phyloP scores from a whole-genome alignment of 2,888 invertebrate species.

The Psococerastis gibbosa region DNA sequence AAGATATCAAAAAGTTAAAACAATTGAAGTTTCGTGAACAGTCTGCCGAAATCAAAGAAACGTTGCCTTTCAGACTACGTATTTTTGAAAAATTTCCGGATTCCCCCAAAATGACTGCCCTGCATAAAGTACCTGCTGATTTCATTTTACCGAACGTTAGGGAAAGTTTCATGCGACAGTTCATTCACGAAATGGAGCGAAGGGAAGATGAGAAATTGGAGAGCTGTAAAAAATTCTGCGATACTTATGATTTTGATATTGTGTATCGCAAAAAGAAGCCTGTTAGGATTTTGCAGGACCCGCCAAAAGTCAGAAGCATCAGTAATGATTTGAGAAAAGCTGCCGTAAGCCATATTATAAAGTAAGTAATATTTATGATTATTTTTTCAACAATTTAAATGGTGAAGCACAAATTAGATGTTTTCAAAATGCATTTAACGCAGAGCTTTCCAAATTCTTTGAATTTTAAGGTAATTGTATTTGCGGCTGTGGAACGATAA shows the following conservation, averaged over 20 bases:
- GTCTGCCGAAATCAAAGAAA: slow-evolving; percentile 95
- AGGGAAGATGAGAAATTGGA: slow-evolving; percentile 43
- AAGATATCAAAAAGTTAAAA: slow-evolving; percentile 97
- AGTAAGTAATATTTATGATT: slow-evolving; percentile 44
- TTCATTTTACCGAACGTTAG: slow-evolving; percentile 81
- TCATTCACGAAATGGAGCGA: slow-evolving; percentile 73
- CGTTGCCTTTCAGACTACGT: slow-evolving; percentile 80
- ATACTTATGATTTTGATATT: slow-evolving; percentile 51
- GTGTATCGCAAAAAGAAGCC: slow-evolving; percentile 70
- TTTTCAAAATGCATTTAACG: no score
- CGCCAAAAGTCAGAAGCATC: slow-evolving; percentile 64
- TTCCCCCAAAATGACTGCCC: slow-evolving; percentile 91
- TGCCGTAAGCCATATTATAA: slow-evolving; percentile 72
- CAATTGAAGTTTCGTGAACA: slow-evolving; percentile 94
- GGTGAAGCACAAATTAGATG: no score
- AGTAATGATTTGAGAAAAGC: slow-evolving; percentile 60
- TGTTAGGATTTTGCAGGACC: slow-evolving; percentile 58
- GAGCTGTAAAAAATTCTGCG: slow-evolving; percentile 29
- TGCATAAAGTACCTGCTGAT: slow-evolving; percentile 86
- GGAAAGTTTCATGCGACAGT: slow-evolving; percentile 97
- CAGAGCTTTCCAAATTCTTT: no score
- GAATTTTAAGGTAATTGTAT: no score
- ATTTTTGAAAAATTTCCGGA: slow-evolving; percentile 98
- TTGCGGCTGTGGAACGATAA: no score
- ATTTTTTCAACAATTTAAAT: no score